Percentiles rank a stretch among this genome's conserved stretches.
These are phyloP conservation scores for rat (Rattus norvegicus) DNA, from an alignment of 2,113 vertebrate species.

Conservation along the genomic window GRCr8 NC_086019.1:146103001-146103500, in stretches of 20 bases:
- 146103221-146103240: no score
- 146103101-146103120: background rate
- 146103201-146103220: background rate
- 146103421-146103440: background rate
- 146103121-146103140: no score
- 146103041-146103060: background rate
- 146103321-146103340: background rate
- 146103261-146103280: background rate
- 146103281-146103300: background rate
- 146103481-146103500: background rate
- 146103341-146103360: background rate
- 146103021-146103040: background rate
- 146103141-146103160: background rate
- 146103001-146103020: accelerated
- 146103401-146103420: background rate
- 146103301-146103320: background rate
- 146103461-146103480: background rate
- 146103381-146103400: background rate
- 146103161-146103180: background rate
- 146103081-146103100: background rate
- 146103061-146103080: background rate
- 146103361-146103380: background rate
- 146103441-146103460: background rate
- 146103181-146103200: background rate
- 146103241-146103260: background rate